phyloP scores from a whole-genome alignment of 2,888 invertebrate species.

The Sclerodermus sp. region DNA sequence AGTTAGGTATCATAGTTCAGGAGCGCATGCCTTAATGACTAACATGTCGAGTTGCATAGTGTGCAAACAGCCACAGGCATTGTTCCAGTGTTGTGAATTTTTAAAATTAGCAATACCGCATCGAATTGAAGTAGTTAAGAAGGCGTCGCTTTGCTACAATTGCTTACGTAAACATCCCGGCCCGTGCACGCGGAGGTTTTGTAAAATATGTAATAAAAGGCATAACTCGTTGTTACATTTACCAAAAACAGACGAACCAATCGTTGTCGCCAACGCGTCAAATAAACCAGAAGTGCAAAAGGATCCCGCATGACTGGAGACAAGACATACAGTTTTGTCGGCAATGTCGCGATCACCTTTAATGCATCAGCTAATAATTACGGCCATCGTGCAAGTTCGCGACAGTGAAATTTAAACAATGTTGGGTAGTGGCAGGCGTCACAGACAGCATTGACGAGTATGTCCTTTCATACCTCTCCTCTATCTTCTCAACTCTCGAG shows the following conservation, averaged over 20 bases:
- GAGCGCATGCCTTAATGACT: background rate
- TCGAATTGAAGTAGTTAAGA: background rate
- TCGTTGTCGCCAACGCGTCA: background rate
- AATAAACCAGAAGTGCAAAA: background rate
- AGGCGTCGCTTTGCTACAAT: constrained; percentile 9
- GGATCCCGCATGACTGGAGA: background rate
- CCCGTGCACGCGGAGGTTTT: background rate
- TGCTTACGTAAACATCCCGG: constrained; percentile 5
- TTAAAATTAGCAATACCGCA: background rate
- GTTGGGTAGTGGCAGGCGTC: constrained; percentile 11
- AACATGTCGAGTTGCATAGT: constrained; percentile 9
- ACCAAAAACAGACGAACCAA: background rate
- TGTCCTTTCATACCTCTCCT: background rate
- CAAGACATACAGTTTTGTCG: background rate
- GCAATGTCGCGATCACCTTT: background rate
- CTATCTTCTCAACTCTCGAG: background rate
- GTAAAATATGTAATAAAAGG: constrained; percentile 8
- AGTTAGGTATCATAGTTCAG: no score
- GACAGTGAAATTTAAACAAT: constrained; percentile 7
- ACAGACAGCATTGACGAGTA: no score
- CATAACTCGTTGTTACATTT: constrained; percentile 13
- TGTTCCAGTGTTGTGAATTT: constrained; percentile 18
- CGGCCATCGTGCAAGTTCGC: constrained; percentile 2
- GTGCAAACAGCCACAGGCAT: constrained; percentile 18
- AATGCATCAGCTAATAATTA: background rate